Conservation (phyloP, 2,888 invertebrate species). For the Labia minor region DNA sequence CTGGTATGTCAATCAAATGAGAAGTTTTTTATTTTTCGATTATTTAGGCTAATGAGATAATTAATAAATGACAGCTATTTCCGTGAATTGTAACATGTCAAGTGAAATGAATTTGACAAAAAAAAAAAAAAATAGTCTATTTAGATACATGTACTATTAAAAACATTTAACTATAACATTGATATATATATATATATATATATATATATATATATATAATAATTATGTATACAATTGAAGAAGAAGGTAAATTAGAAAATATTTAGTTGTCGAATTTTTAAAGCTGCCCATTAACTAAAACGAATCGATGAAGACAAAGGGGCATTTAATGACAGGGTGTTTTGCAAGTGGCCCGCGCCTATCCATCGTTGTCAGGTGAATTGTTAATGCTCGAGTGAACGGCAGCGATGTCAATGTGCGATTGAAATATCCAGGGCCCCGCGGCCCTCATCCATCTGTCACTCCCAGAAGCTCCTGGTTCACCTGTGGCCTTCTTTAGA, state of each 20-base stretch:
- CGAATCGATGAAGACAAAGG: constrained; percentile 7
- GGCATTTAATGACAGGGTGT: constrained; percentile 4
- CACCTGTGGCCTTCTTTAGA: not conserved
- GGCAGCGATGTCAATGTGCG: not conserved
- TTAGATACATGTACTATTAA: no score
- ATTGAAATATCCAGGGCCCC: not conserved
- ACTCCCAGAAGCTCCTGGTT: not conserved
- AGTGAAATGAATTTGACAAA: constrained; percentile 4
- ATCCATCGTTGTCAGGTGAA: constrained; percentile 4
- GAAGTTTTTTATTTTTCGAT: not conserved
- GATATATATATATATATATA: not conserved
- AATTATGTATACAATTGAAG: no score
- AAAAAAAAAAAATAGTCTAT: not conserved
- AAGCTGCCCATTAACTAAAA: not conserved
- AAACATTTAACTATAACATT: no score
- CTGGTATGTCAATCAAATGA: not conserved
- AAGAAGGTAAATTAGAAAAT: not conserved
- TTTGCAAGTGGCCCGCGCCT: not conserved
- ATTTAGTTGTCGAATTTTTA: not conserved
- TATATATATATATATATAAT: not conserved
- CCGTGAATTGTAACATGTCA: not conserved
- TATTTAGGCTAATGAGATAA: constrained; percentile 13
- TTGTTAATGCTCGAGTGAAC: constrained; percentile 1
- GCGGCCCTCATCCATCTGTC: not conserved
- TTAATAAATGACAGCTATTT: constrained; percentile 13